Evolutionary conservation across 2,888 invertebrate genomes (phyloP).

Genomic region (Drosophila neotestacea): DNA sequence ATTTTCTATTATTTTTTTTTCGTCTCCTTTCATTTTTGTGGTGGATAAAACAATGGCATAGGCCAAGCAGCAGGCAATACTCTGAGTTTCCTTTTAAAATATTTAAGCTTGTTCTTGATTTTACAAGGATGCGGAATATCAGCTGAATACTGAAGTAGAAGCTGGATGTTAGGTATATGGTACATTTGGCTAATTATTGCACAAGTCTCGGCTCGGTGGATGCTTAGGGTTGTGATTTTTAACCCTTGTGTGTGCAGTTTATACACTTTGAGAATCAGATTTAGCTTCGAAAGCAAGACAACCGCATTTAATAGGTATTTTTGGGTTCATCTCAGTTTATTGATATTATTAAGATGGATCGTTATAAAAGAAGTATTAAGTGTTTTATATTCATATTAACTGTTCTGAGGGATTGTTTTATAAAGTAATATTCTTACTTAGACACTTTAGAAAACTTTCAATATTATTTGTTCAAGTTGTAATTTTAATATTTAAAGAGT

Average conservation of each 20-base stretch:
- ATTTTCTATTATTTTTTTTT: conserved; percentile 20
- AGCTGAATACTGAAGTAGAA: neutral
- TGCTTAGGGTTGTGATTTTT: neutral
- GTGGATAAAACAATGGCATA: conserved; percentile 54
- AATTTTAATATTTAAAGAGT: no score
- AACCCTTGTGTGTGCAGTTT: conserved; percentile 9
- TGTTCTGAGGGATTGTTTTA: no score
- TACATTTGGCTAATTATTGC: conserved; percentile 73
- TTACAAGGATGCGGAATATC: conserved; percentile 32
- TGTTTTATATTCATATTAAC: no score
- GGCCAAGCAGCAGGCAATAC: conserved; percentile 3
- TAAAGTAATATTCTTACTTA: no score
- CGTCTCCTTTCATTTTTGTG: conserved; percentile 1
- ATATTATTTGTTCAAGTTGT: no score
- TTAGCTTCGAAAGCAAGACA: neutral
- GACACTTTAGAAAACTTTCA: no score
- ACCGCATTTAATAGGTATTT: neutral
- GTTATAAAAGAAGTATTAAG: no score
- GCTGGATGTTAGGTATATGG: conserved; percentile 5
- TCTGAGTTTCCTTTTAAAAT: conserved; percentile 56
- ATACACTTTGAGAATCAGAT: neutral
- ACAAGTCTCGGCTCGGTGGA: conserved; percentile 44
- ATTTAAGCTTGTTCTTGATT: conserved; percentile 64
- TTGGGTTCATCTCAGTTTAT: neutral
- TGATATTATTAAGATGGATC: no score